These are phyloP conservation scores for Lymantria dispar DNA, from an alignment of 2,888 invertebrate species.

Conservation along the genomic window DNA sequence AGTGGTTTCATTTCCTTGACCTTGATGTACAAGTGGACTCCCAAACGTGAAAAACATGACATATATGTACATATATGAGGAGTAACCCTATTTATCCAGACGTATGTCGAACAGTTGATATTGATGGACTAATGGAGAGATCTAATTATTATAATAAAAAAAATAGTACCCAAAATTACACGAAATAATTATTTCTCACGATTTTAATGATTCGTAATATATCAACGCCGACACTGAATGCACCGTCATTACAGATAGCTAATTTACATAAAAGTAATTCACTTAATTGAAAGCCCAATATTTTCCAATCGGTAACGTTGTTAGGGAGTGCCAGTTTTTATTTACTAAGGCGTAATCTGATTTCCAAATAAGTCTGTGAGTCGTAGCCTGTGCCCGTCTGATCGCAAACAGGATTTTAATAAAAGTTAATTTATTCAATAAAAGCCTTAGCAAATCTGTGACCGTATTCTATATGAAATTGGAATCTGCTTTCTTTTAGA, in stretches of 20 bases:
- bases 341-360: slow-evolving; percentile 53
- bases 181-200: too few species aligned
- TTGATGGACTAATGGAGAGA: too few species aligned
- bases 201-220: too few species aligned
- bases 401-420: slow-evolving; percentile 72
- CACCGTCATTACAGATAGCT: slow-evolving; percentile 1
- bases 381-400: slow-evolving; percentile 39
- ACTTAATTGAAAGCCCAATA: slow-evolving; percentile 12
- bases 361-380: slow-evolving; percentile 57
- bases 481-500: slow-evolving; percentile 45
- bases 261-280: slow-evolving; percentile 11
- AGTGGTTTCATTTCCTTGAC: too few species aligned
- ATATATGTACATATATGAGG: too few species aligned
- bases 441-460: slow-evolving; percentile 55
- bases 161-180: too few species aligned
- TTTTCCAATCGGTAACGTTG: slow-evolving; percentile 20
- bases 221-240: background rate
- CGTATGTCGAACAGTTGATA: too few species aligned
- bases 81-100: too few species aligned
- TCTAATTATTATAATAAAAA: too few species aligned
- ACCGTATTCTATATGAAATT: slow-evolving; percentile 38
- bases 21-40: too few species aligned
- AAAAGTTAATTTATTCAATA: slow-evolving; percentile 78
- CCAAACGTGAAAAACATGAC: too few species aligned
- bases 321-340: slow-evolving; percentile 40